phyloP scores from a whole-genome alignment of 2,797 vertebrate genomes.

The Tarsius wallacei region DNA sequence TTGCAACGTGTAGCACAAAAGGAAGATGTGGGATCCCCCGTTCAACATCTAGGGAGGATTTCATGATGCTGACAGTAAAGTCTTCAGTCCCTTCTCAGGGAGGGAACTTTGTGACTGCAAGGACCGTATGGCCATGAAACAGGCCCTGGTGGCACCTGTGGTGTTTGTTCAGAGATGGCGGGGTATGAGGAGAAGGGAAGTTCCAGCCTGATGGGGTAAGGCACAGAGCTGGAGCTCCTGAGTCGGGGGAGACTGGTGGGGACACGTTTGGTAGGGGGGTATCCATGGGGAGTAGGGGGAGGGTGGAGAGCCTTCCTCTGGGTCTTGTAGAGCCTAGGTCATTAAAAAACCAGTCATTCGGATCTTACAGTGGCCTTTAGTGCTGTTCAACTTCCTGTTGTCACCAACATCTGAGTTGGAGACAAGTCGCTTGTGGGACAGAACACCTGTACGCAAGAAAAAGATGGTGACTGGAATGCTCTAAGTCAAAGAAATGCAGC shows the following conservation, averaged over 20 bases:
- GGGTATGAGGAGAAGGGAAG: not conserved
- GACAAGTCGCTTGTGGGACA: accelerated
- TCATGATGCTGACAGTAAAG: not conserved
- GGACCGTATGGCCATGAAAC: accelerated
- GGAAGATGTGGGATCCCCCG: not conserved
- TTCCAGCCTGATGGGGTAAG: accelerated
- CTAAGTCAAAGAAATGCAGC: too few relatives aligned
- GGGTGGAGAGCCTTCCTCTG: not conserved
- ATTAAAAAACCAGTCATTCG: not conserved
- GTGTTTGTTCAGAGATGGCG: accelerated
- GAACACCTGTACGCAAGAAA: accelerated
- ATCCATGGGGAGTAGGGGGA: accelerated
- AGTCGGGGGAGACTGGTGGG: too few relatives aligned
- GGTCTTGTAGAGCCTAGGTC: too few relatives aligned
- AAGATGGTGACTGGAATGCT: accelerated
- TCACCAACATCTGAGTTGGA: not conserved
- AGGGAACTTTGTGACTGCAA: accelerated
- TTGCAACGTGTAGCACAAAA: not conserved
- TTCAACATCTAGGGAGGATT: not conserved
- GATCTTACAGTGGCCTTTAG: accelerated
- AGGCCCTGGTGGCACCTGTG: not conserved
- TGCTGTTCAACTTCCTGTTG: not conserved
- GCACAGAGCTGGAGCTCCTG: accelerated
- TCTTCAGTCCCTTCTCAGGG: not conserved
- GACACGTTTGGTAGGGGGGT: too few relatives aligned